Conservation (phyloP, 2,888 invertebrate species). For the Boloria euphrosyne region DNA sequence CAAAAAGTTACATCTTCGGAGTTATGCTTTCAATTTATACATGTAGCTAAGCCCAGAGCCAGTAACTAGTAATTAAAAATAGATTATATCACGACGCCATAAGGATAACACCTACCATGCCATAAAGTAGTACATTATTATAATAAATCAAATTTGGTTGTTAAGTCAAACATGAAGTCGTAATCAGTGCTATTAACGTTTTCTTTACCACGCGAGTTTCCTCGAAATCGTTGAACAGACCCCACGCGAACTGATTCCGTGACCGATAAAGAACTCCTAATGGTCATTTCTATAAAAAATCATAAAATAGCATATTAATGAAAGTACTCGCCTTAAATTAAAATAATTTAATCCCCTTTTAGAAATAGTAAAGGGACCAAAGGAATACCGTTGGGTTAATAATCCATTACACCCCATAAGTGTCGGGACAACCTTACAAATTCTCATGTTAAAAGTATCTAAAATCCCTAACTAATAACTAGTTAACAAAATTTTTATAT, state of each 20-base stretch:
- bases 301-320: constrained; percentile 22
- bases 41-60: not conserved
- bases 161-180: constrained; percentile 29
- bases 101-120: constrained; percentile 7
- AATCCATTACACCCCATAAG: too few relatives aligned
- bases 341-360: too few relatives aligned
- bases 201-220: constrained; percentile 32
- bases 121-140: constrained; percentile 17
- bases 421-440: too few relatives aligned
- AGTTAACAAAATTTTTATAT: too few relatives aligned
- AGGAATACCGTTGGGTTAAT: too few relatives aligned
- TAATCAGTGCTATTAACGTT: constrained; percentile 25
- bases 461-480: too few relatives aligned
- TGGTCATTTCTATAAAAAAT: constrained; percentile 38
- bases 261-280: constrained; percentile 27
- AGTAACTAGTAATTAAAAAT: not conserved
- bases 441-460: too few relatives aligned
- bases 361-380: too few relatives aligned
- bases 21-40: too few relatives aligned
- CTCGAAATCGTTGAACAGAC: constrained; percentile 29
- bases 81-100: not conserved
- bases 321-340: not conserved
- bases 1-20: too few relatives aligned
- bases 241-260: constrained; percentile 35
- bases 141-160: constrained; percentile 26